Evolutionary conservation across 2,797 vertebrate genomes (phyloP).

Genomic region (Silurus lanzhouensis): DNA sequence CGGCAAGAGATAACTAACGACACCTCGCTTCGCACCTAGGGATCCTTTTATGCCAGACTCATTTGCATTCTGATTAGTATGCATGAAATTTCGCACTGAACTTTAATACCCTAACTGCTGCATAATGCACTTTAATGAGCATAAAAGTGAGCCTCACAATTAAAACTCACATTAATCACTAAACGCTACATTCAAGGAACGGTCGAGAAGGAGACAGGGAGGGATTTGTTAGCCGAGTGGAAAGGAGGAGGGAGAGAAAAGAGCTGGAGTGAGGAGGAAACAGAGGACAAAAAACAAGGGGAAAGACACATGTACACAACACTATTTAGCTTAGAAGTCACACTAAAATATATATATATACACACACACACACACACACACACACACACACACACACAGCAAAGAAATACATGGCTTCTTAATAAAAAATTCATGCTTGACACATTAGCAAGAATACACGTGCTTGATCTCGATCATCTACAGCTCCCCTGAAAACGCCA

Average conservation of each 20-base stretch:
- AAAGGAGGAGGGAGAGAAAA: slow-evolving; percentile 49
- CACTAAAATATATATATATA: not conserved
- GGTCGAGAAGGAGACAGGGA: slow-evolving; percentile 53
- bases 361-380: not conserved
- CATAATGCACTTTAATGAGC: slow-evolving; percentile 83
- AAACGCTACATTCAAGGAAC: slow-evolving; percentile 72
- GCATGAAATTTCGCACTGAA: slow-evolving; percentile 85
- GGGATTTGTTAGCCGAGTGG: slow-evolving; percentile 42
- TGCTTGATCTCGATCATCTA: slow-evolving; percentile 16
- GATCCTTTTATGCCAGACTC: slow-evolving; percentile 76
- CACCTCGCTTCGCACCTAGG: slow-evolving; percentile 71
- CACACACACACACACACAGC: not conserved
- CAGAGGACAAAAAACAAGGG: slow-evolving; percentile 47
- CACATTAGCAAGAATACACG: slow-evolving; percentile 24
- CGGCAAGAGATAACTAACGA: slow-evolving; percentile 69
- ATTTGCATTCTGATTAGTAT: slow-evolving; percentile 89
- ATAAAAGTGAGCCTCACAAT: slow-evolving; percentile 85
- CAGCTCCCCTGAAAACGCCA: slow-evolving; percentile 4
- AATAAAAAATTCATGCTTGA: slow-evolving; percentile 32
- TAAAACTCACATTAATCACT: slow-evolving; percentile 87
- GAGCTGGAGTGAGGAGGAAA: slow-evolving; percentile 50
- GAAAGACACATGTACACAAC: slow-evolving; percentile 20
- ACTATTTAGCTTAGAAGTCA: not conserved
- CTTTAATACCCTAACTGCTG: slow-evolving; percentile 86
- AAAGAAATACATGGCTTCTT: slow-evolving; percentile 24